Evolutionary conservation across 2,113 vertebrate species (phyloP), one percentile per base, ranked within the genome.

Genomic region (Neopipo cinnamomea): DNA sequence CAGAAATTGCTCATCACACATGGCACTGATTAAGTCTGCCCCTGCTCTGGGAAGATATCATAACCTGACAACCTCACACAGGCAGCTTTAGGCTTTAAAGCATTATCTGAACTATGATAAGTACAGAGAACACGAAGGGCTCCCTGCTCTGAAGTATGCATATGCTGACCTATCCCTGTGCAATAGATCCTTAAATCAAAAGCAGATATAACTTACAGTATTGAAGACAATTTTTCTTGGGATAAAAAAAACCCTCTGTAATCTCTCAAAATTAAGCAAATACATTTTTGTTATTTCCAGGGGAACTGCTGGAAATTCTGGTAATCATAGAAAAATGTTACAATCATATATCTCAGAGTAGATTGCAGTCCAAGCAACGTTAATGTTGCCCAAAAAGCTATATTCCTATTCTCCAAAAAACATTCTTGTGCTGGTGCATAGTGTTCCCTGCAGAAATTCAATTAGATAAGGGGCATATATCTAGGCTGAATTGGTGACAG

Each of bases 241-340:
- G 46, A 58, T 58, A 91, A 63, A 41, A 84, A 66, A 71, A 21
- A 27, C 79, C 12, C 12, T 18, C 16, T 66, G 44, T 35, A 62
- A 52, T 33, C 35, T 89, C 86, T 93, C 71, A 80, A 70, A 87
- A 82, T 95, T 61, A 89, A 89, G 80, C 50, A 56, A 72, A 93
- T 58, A 46, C 5, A 21, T 56, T 80, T 85, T 47, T 96, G 62
- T 84, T 88, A 78, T 91, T 95, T 84, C 82, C 66, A 93, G 35
- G 33, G 39, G 52, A 93, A 71, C 55, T 53, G 71, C n/a, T 41
- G 53, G 58, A 49, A 75, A 65, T 42, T 1, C 31, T 35, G 23
- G 39, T 50, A 82, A 39, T 14, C 28, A 73, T 13, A n/a, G 58
- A 50, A 94, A 76, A 66, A 50, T 42, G 50, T 58, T 78, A 41